Conservation (phyloP, 92 coral and sea anemone species). For the Porites rus region DNA sequence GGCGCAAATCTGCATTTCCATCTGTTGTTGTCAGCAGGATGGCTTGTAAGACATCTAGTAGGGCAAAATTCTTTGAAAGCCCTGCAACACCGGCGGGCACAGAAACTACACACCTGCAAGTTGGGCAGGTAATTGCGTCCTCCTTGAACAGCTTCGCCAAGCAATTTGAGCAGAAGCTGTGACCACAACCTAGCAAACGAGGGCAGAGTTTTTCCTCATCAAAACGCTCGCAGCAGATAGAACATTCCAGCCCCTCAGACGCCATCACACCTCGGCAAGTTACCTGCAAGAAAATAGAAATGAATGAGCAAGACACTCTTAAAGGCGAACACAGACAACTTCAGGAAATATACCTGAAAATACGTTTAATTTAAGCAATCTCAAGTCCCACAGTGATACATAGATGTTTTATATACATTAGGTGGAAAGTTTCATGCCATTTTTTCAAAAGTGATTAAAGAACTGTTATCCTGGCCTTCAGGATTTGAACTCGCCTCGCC, state of each 20-base stretch:
- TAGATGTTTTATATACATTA: too few relatives aligned
- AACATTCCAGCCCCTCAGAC: neutral
- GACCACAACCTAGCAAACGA: conserved; percentile 31
- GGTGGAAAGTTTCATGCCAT: too few relatives aligned
- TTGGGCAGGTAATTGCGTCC: neutral
- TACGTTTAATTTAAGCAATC: too few relatives aligned
- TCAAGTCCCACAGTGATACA: too few relatives aligned
- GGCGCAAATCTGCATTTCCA: neutral
- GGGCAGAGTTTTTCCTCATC: conserved; percentile 9
- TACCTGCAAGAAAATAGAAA: neutral
- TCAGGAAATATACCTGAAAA: too few relatives aligned
- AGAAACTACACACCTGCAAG: neutral
- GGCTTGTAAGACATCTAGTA: neutral
- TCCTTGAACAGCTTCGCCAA: neutral
- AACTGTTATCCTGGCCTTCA: too few relatives aligned
- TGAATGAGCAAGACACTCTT: too few relatives aligned
- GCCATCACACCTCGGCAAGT: neutral
- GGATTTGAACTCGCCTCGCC: too few relatives aligned
- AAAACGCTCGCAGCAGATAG: conserved; percentile 13
- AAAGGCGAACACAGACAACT: too few relatives aligned
- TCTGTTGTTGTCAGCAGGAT: neutral
- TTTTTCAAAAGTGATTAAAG: too few relatives aligned
- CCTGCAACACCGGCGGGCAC: neutral
- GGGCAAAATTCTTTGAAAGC: conserved; percentile 15
- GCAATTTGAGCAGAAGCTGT: conserved; percentile 13